Conservation (phyloP, 2,797 vertebrate genomes). For the Monodelphis domestica region DNA sequence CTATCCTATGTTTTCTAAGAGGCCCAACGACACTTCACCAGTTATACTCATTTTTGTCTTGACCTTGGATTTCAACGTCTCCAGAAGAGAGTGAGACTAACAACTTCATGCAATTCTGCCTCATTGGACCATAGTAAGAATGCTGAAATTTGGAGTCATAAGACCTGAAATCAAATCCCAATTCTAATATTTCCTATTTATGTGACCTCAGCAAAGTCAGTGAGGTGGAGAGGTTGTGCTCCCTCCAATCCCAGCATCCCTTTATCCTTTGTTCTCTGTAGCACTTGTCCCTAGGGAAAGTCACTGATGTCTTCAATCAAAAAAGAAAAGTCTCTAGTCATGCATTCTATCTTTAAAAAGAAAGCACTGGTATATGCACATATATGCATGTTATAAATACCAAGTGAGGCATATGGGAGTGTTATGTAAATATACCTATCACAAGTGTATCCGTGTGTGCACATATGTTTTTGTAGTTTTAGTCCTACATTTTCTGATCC, state of each 20-base stretch:
- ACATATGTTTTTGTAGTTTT: too few relatives aligned
- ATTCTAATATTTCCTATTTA: not conserved
- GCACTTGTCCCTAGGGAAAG: not conserved
- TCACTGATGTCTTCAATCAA: not conserved
- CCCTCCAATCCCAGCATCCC: not conserved
- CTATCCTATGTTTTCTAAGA: too few relatives aligned
- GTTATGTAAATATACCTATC: not conserved
- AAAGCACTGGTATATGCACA: not conserved
- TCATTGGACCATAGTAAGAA: not conserved
- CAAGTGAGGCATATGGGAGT: not conserved
- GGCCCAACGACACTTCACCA: too few relatives aligned
- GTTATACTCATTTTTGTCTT: too few relatives aligned
- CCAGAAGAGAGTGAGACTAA: too few relatives aligned
- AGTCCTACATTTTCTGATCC: not conserved
- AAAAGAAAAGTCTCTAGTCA: not conserved
- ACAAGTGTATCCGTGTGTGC: not conserved
- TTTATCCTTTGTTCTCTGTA: not conserved
- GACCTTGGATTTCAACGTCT: too few relatives aligned
- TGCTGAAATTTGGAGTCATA: not conserved
- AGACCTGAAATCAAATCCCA: not conserved
- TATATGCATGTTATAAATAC: not conserved
- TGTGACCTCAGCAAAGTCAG: not conserved
- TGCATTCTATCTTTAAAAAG: not conserved
- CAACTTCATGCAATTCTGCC: too few relatives aligned
- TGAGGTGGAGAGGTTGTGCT: not conserved